Percentiles rank a stretch among this genome's conserved stretches.
These are phyloP conservation scores for Festucalex cinctus DNA, from an alignment of 2,113 vertebrate genomes.

Conservation along the genomic window DNA sequence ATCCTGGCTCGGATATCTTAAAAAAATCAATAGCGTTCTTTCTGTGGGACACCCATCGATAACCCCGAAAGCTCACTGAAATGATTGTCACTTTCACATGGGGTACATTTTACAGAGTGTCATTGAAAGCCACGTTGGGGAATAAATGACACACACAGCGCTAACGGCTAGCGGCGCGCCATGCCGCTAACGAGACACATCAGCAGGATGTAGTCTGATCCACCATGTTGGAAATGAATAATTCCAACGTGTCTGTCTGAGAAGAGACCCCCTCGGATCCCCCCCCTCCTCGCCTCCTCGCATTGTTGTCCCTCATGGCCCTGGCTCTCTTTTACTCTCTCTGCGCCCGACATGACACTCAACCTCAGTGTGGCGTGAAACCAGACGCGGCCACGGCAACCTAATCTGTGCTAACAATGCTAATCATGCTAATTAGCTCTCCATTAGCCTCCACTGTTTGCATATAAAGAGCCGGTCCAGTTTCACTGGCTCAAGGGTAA, in stretches of 20 bases:
- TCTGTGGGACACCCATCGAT: not conserved
- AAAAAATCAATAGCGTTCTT: not conserved
- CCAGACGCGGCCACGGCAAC: not conserved
- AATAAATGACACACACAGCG: not conserved
- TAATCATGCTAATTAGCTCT: conserved; percentile 3
- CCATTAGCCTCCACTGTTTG: conserved; percentile 1
- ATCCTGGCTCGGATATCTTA: not conserved
- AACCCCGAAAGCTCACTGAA: not conserved
- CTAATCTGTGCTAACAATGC: conserved; percentile 1
- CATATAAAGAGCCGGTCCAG: not conserved
- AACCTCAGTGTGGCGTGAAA: conserved; percentile 3
- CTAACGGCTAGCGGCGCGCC: not conserved
- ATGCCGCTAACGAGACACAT: not conserved
- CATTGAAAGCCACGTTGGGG: not conserved
- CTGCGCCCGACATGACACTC: not conserved
- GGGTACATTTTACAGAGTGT: not conserved
- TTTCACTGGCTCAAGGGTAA: not conserved
- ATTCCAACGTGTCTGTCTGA: conserved; percentile 33
- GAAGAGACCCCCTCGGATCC: not conserved
- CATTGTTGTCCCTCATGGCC: not conserved
- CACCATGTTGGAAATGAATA: conserved; percentile 53
- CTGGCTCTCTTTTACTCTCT: not conserved
- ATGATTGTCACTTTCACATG: not conserved
- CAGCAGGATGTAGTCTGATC: conserved; percentile 31
- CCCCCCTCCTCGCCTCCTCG: not conserved